Conservation (phyloP, 1,140 invertebrate species). For the Pogonognathellus flavescens region DNA sequence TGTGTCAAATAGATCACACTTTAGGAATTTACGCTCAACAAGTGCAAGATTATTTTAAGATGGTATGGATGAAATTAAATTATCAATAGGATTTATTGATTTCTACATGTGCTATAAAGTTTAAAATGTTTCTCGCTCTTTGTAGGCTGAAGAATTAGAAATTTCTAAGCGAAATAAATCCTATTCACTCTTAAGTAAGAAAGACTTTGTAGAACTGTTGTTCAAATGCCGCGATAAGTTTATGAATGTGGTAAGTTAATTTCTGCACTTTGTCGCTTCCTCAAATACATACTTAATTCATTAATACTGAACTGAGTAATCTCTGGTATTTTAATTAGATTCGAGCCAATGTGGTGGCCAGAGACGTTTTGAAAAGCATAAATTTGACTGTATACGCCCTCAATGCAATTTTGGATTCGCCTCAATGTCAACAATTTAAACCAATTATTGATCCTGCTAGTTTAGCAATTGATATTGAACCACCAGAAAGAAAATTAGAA, state of each 20-base stretch:
- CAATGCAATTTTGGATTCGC: slow-evolving; percentile 57
- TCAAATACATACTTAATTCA: not conserved
- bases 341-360: slow-evolving; percentile 48
- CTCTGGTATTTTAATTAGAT: slow-evolving; percentile 46
- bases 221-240: slow-evolving; percentile 62
- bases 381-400: slow-evolving; percentile 57
- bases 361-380: slow-evolving; percentile 58
- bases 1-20: slow-evolving; percentile 58
- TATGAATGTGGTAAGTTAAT: slow-evolving; percentile 55
- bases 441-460: slow-evolving; percentile 28
- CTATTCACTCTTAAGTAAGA: slow-evolving; percentile 49
- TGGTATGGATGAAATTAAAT: slow-evolving; percentile 5
- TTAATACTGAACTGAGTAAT: not conserved
- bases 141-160: slow-evolving; percentile 61
- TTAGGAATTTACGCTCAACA: slow-evolving; percentile 60
- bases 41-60: slow-evolving; percentile 61
- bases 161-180: slow-evolving; percentile 52
- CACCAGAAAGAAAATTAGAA: no score
- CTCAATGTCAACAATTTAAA: slow-evolving; percentile 58
- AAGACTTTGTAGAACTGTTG: slow-evolving; percentile 59
- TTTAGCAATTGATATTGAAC: not conserved
- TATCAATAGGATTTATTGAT: not conserved
- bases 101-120: no score
- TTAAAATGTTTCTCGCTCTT: not conserved
- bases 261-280: not conserved